A percentile compares a stretch with the other conserved stretches of the same genome.
These are phyloP conservation scores for Diplogasteroides magnus DNA, from an alignment of 1,140 invertebrate genomes.

Conservation along the genomic window DNA sequence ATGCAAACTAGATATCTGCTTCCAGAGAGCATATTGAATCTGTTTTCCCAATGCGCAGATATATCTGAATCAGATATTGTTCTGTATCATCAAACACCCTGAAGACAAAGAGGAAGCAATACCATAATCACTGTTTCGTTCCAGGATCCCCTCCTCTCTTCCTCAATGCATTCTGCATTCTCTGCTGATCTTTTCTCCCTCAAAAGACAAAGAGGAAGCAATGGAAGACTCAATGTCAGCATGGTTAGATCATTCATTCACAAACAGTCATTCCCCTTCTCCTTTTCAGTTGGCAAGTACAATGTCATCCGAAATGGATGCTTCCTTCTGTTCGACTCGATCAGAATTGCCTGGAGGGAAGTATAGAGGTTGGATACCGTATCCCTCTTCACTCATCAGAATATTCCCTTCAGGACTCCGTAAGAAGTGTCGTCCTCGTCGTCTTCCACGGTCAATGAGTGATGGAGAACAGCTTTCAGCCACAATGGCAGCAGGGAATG, in stretches of 20 bases:
- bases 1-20: too few relatives aligned
- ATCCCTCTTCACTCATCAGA: constrained; percentile 7
- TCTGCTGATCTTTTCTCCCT: background rate
- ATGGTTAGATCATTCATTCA: background rate
- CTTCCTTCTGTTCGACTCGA: constrained; percentile 30
- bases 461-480: constrained; percentile 26
- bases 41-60: too few relatives aligned
- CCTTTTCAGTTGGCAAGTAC: constrained; percentile 16
- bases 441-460: constrained; percentile 28
- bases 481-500: too few relatives aligned
- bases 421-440: constrained; percentile 13
- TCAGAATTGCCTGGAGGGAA: too few relatives aligned
- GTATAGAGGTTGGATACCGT: too few relatives aligned
- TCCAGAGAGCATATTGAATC: too few relatives aligned
- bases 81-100: too few relatives aligned
- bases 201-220: background rate
- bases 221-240: background rate
- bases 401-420: too few relatives aligned
- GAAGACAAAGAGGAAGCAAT: too few relatives aligned
- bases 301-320: constrained; percentile 21
- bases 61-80: too few relatives aligned
- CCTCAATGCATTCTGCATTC: background rate
- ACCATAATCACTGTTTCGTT: too few relatives aligned
- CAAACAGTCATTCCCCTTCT: background rate
- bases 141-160: background rate